Evolutionary conservation across 1,140 invertebrate genomes (phyloP).

Genomic region (Drosophila quadrilineata): DNA sequence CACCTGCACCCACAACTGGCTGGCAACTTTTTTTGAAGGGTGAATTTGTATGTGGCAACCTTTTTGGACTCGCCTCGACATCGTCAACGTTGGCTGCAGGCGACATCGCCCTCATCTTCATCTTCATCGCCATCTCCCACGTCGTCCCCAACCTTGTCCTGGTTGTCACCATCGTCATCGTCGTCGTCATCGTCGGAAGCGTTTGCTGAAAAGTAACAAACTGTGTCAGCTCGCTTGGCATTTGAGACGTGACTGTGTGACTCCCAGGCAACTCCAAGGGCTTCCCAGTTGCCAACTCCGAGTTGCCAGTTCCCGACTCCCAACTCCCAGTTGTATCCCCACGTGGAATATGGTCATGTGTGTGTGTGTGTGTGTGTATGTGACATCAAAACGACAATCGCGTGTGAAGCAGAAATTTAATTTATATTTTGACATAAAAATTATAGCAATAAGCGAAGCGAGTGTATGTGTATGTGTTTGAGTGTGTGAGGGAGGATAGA

Average conservation of each 20-base stretch:
- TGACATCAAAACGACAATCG: conserved; percentile 77
- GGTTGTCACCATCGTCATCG: conserved; percentile 19
- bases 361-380: conserved; percentile 44
- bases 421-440: conserved; percentile 80
- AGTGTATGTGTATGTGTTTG: conserved; percentile 15
- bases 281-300: not conserved
- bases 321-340: conserved; percentile 2
- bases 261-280: conserved; percentile 27
- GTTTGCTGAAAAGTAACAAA: conserved; percentile 73
- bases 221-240: conserved; percentile 74
- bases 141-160: too few relatives aligned
- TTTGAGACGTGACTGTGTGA: conserved; percentile 74
- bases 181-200: conserved; percentile 18
- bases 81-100: conserved; percentile 62
- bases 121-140: conserved; percentile 15
- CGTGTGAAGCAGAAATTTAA: conserved; percentile 79
- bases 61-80: conserved; percentile 50
- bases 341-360: not conserved
- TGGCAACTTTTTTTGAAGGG: conserved; percentile 41
- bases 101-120: conserved; percentile 21
- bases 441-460: conserved; percentile 70
- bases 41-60: conserved; percentile 57
- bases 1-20: too few relatives aligned
- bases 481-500: not conserved
- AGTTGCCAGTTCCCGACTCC: not conserved